These are phyloP conservation scores for Ictalurus furcatus DNA, from an alignment of 2,113 vertebrate genomes.

Conservation along the genomic window DNA sequence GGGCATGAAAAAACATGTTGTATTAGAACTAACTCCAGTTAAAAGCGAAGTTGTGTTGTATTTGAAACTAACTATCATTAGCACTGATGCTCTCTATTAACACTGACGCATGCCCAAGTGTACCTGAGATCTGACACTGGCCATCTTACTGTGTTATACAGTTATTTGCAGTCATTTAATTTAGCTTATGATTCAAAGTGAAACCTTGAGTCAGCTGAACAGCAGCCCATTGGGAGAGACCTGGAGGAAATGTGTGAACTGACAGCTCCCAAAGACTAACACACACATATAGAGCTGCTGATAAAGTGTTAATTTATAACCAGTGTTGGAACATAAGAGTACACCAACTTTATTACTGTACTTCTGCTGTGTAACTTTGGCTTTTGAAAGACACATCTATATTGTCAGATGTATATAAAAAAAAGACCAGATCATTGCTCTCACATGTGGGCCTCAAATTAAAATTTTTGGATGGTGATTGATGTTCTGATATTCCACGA, in stretches of 20 bases:
- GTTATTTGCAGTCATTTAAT: neutral
- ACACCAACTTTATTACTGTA: neutral
- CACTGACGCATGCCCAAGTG: neutral
- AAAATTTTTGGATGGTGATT: neutral
- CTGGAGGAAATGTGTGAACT: neutral
- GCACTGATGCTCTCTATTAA: neutral
- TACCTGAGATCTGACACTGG: neutral
- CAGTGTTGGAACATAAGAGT: neutral
- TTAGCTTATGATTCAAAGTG: neutral
- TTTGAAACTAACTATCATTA: neutral
- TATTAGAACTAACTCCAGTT: neutral
- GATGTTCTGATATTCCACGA: neutral
- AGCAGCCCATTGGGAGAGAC: neutral
- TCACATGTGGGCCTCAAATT: neutral
- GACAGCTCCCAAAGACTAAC: neutral
- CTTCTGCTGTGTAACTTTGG: neutral
- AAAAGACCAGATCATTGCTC: neutral
- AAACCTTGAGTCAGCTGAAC: conserved; percentile 4
- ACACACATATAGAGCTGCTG: neutral
- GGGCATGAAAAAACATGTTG: neutral
- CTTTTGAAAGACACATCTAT: neutral
- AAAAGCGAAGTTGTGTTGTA: neutral
- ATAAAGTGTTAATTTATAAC: neutral
- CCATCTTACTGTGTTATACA: neutral
- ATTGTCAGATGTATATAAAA: neutral